These are phyloP conservation scores for Hemicordylus capensis DNA, from an alignment of 2,113 vertebrate species.

Conservation along the genomic window DNA sequence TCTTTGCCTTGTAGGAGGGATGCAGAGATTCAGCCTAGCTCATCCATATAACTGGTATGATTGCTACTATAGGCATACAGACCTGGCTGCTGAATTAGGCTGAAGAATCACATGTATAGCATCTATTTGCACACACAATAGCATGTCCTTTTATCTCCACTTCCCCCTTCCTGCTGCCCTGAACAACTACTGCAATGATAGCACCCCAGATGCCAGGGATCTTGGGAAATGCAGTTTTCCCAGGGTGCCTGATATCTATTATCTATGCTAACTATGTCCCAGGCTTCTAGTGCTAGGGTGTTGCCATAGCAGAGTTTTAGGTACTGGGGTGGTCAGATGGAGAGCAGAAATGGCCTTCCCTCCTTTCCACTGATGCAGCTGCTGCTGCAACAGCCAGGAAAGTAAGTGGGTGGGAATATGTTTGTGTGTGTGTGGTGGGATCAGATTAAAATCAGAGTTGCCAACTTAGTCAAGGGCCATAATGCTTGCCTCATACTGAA, in stretches of 20 bases:
- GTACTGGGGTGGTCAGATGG: too few relatives aligned
- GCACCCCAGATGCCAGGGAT: background rate
- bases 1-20: background rate
- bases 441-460: too few relatives aligned
- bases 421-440: too few relatives aligned
- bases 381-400: background rate
- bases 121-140: background rate
- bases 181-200: background rate
- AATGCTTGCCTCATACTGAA: too few relatives aligned
- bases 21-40: background rate
- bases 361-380: too few relatives aligned
- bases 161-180: background rate
- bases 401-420: background rate
- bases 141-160: background rate
- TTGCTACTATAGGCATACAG: too few relatives aligned
- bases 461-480: too few relatives aligned
- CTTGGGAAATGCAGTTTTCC: background rate
- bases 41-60: background rate
- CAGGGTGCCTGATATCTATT: background rate
- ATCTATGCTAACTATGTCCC: background rate
- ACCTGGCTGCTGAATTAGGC: background rate
- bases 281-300: background rate
- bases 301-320: too few relatives aligned
- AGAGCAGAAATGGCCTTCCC: too few relatives aligned
- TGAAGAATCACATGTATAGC: background rate